phyloP scores from a whole-genome alignment of 1,140 invertebrate species.

The Maconellicoccus hirsutus region DNA sequence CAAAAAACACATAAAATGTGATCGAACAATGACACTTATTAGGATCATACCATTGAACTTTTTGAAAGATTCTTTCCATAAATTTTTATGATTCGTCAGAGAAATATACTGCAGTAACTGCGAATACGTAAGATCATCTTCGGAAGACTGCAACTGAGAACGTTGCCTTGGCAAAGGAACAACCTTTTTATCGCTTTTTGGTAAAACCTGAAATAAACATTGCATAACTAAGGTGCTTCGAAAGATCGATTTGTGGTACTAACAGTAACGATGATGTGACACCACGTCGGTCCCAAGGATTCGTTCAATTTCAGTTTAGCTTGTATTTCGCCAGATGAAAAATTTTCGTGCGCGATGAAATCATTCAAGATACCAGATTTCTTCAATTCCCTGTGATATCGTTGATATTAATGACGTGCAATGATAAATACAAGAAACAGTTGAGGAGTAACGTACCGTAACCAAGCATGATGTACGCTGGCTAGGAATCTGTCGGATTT shows the following conservation, averaged over 20 bases:
- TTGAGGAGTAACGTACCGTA: slow-evolving; percentile 38
- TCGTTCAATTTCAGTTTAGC: slow-evolving; percentile 43
- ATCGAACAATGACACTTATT: neutral
- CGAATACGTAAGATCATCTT: slow-evolving; percentile 53
- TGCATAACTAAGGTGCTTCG: neutral
- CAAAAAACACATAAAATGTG: neutral
- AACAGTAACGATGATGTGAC: slow-evolving; percentile 47
- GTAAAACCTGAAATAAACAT: slow-evolving; percentile 41
- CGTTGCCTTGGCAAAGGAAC: slow-evolving; percentile 52
- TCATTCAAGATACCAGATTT: slow-evolving; percentile 38
- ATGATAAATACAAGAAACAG: slow-evolving; percentile 12
- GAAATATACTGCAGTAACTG: slow-evolving; percentile 67
- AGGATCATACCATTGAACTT: slow-evolving; percentile 48
- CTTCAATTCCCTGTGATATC: slow-evolving; percentile 39
- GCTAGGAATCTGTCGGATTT: slow-evolving; percentile 31
- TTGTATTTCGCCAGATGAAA: slow-evolving; percentile 39
- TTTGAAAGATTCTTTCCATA: slow-evolving; percentile 73
- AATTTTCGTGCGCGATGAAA: slow-evolving; percentile 34
- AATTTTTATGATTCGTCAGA: slow-evolving; percentile 64
- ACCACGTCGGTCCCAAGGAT: slow-evolving; percentile 43
- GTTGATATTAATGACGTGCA: slow-evolving; percentile 15
- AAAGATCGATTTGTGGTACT: slow-evolving; percentile 27
- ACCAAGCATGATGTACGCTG: slow-evolving; percentile 52
- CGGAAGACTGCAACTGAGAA: slow-evolving; percentile 38
- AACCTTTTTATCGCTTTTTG: slow-evolving; percentile 51